These are phyloP conservation scores for Amyelois transitella DNA, from an alignment of 1,140 invertebrate species.

Conservation along the genomic window DNA sequence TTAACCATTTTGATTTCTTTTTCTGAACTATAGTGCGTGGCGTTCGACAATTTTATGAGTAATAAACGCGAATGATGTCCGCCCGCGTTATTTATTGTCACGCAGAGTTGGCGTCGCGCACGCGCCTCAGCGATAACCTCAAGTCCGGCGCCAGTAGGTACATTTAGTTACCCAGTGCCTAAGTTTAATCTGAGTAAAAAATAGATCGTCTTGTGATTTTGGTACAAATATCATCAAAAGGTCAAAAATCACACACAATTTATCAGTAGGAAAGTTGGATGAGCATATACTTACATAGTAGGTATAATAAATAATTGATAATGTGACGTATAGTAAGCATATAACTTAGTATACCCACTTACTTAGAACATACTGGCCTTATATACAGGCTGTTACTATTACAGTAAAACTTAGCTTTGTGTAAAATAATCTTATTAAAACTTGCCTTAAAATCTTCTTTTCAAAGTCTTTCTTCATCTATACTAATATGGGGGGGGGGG, in stretches of 20 bases:
- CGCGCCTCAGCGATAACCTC: conserved; percentile 63
- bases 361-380: too few relatives aligned
- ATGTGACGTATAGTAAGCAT: too few relatives aligned
- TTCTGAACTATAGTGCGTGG: conserved; percentile 21
- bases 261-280: neutral
- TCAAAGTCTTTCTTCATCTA: too few relatives aligned
- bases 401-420: too few relatives aligned
- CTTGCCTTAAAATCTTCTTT: too few relatives aligned
- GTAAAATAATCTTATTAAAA: too few relatives aligned
- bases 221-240: neutral
- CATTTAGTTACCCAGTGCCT: conserved; percentile 42
- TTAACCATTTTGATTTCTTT: conserved; percentile 39
- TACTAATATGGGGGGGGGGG: too few relatives aligned
- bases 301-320: too few relatives aligned
- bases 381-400: too few relatives aligned
- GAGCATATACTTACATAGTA: too few relatives aligned
- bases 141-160: conserved; percentile 46
- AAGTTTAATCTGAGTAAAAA: conserved; percentile 26
- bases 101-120: conserved; percentile 46
- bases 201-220: conserved; percentile 6
- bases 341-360: too few relatives aligned
- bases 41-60: conserved; percentile 41
- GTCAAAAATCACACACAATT: conserved; percentile 9
- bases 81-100: conserved; percentile 50
- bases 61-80: conserved; percentile 22